phyloP scores from a whole-genome alignment of 2,888 invertebrate genomes.

The Synergus gifuensis region DNA sequence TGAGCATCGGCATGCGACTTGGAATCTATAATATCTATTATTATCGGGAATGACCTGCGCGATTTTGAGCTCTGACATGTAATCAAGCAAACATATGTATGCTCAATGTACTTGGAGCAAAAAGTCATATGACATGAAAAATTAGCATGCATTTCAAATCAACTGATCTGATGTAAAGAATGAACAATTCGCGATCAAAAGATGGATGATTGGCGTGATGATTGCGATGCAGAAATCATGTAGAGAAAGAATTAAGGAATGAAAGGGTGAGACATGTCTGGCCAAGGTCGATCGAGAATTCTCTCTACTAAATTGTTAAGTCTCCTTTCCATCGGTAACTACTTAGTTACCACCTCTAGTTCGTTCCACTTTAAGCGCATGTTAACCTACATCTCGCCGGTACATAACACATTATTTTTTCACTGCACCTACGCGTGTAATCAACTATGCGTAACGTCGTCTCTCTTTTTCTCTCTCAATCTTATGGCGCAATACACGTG shows the following conservation, averaged over 20 bases:
- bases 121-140: too few relatives aligned
- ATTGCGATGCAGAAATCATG: neutral
- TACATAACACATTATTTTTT: slow-evolving; percentile 55
- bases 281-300: slow-evolving; percentile 31
- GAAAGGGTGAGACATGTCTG: slow-evolving; percentile 21
- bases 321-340: slow-evolving; percentile 35
- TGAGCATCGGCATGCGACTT: neutral
- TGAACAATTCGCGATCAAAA: neutral
- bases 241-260: neutral
- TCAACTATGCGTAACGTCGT: slow-evolving; percentile 48
- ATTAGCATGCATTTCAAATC: neutral
- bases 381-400: slow-evolving; percentile 58
- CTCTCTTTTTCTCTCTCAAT: neutral
- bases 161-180: neutral
- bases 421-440: slow-evolving; percentile 51
- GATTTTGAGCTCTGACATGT: too few relatives aligned
- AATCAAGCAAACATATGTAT: too few relatives aligned
- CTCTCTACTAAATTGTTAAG: neutral
- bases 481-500: slow-evolving; percentile 35
- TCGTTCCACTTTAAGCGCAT: slow-evolving; percentile 54
- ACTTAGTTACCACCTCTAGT: slow-evolving; percentile 44
- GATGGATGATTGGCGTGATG: neutral
- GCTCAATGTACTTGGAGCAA: too few relatives aligned
- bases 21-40: too few relatives aligned
- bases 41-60: too few relatives aligned